Conservation (phyloP, 1,140 invertebrate genomes). For the Oreohelix idahoensis region DNA sequence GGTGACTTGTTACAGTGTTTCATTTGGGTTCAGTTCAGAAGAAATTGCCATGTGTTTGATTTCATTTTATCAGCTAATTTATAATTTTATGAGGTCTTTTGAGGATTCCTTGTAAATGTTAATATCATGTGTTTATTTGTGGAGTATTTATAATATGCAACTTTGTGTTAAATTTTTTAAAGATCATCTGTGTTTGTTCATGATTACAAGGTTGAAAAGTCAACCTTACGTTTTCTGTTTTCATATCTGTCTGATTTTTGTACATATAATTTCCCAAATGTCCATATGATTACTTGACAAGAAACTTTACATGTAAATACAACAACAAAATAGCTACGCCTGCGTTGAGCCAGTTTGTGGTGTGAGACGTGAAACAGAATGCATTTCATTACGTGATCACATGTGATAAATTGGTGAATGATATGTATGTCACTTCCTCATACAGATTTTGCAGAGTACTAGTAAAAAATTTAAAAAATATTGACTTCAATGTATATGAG, state of each 20-base stretch:
- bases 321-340: background rate
- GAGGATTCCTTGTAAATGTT: background rate
- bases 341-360: background rate
- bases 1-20: background rate
- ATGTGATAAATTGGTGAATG: background rate
- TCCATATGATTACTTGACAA: slow-evolving; percentile 1
- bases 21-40: background rate
- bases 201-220: background rate
- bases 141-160: background rate
- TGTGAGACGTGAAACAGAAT: background rate
- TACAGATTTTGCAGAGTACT: too few species aligned
- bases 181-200: background rate
- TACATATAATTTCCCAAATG: background rate
- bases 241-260: background rate
- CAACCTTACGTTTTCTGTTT: background rate
- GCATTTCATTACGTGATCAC: background rate
- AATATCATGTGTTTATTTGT: background rate
- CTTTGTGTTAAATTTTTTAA: background rate
- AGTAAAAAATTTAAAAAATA: too few species aligned
- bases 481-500: too few species aligned
- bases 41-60: background rate
- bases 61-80: background rate
- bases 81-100: slow-evolving; percentile 1
- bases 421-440: background rate
- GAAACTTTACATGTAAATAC: background rate